Conservation (phyloP, 2,797 vertebrate species). For the Arremon aurantiirostris region DNA sequence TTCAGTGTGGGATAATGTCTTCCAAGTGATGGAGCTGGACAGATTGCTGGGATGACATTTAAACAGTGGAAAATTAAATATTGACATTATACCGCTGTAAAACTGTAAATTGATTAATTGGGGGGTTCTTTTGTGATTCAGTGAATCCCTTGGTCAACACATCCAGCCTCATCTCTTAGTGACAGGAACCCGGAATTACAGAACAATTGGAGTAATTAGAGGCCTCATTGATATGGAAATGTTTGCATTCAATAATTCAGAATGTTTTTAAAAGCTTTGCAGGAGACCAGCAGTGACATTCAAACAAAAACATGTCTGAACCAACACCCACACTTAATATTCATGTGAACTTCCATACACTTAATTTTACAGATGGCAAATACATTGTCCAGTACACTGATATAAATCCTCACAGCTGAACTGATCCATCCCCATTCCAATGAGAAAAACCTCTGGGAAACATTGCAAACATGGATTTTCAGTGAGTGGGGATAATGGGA, state of each 20-base stretch:
- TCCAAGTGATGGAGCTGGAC: background rate
- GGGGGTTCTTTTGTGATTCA: background rate
- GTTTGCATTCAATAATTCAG: background rate
- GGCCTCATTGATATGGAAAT: background rate
- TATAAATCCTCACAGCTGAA: background rate
- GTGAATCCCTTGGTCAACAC: background rate
- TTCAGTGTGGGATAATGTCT: background rate
- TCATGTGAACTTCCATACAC: background rate
- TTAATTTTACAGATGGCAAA: slow-evolving; percentile 1
- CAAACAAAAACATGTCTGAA: background rate
- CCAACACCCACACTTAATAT: background rate
- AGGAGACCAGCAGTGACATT: background rate
- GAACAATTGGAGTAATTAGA: background rate
- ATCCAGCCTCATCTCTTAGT: background rate
- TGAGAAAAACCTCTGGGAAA: background rate
- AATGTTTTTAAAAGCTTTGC: background rate
- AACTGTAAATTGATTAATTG: background rate
- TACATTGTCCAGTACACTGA: background rate
- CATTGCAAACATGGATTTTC: background rate
- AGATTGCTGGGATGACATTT: background rate
- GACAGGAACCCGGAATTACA: background rate
- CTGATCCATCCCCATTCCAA: background rate
- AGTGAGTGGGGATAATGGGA: background rate
- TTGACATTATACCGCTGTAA: background rate
- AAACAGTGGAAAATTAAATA: background rate